Evolutionary conservation across 2,113 vertebrate species (phyloP).

Genomic region (Tachuris rubrigastra): DNA sequence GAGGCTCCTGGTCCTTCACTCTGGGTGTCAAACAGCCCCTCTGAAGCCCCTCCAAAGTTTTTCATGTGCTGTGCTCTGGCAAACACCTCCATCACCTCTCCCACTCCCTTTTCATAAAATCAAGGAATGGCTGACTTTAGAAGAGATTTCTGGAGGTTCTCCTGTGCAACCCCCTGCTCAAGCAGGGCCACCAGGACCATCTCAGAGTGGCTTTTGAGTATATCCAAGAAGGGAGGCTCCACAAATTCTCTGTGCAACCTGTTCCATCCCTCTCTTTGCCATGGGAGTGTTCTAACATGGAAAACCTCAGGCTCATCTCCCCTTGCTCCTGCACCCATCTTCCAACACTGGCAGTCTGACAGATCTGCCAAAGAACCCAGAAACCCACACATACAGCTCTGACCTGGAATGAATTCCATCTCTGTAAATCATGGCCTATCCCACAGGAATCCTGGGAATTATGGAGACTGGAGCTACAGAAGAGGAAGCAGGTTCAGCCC

Average conservation of each 20-base stretch:
- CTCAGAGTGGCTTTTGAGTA: accelerated
- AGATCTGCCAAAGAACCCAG: not conserved
- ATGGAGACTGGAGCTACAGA: not conserved
- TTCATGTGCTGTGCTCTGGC: too few relatives aligned
- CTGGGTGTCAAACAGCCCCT: not conserved
- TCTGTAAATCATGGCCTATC: accelerated
- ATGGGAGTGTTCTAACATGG: accelerated
- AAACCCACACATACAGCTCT: not conserved
- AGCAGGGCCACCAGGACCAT: not conserved
- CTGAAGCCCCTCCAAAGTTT: not conserved
- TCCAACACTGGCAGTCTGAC: accelerated
- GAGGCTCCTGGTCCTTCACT: not conserved
- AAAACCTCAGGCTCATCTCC: not conserved
- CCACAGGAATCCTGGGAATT: not conserved
- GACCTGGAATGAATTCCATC: accelerated
- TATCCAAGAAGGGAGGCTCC: not conserved
- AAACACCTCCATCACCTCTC: not conserved
- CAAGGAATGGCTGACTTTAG: not conserved
- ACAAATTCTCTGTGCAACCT: not conserved
- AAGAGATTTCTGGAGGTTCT: not conserved
- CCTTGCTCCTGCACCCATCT: not conserved
- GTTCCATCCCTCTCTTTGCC: not conserved
- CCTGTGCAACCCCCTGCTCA: not conserved
- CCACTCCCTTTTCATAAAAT: not conserved
- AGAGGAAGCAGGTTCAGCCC: constrained; percentile 9